phyloP scores from a whole-genome alignment of 2,888 invertebrate genomes.

The Cataglyphis livida region DNA sequence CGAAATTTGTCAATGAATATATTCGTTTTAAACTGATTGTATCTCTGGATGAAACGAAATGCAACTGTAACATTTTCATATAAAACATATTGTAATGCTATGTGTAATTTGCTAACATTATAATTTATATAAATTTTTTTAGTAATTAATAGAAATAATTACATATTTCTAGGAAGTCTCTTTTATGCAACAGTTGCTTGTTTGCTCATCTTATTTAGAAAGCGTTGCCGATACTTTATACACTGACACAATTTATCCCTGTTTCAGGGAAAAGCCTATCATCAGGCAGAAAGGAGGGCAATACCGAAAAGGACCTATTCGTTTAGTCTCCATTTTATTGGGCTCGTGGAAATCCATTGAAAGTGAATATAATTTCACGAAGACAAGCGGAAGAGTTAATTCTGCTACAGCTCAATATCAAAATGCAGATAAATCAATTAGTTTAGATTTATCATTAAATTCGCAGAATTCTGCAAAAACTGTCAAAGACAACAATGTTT shows the following conservation, averaged over 20 bases:
- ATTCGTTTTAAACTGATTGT: slow-evolving; percentile 10
- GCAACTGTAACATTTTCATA: slow-evolving; percentile 19
- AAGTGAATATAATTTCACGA: not conserved
- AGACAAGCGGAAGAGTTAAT: not conserved
- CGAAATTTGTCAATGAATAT: not conserved
- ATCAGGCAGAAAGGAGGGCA: slow-evolving; percentile 52
- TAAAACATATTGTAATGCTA: not conserved
- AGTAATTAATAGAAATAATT: slow-evolving; percentile 6
- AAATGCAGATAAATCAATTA: slow-evolving; percentile 1
- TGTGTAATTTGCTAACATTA: slow-evolving; percentile 3
- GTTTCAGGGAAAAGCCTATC: slow-evolving; percentile 71
- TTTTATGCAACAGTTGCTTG: not conserved
- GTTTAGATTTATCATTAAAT: not conserved
- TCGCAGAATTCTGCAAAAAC: not conserved
- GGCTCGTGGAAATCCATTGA: slow-evolving; percentile 23
- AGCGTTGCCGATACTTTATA: slow-evolving; percentile 6
- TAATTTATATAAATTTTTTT: not conserved
- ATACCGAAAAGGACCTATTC: slow-evolving; percentile 24
- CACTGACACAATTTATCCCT: slow-evolving; percentile 68
- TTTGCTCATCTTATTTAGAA: not conserved
- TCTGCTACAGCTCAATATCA: slow-evolving; percentile 1
- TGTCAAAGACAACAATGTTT: not conserved
- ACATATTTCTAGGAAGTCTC: not conserved
- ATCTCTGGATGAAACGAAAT: not conserved
- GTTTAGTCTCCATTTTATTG: slow-evolving; percentile 44